These are phyloP conservation scores for Abscondita cerata DNA, from an alignment of 2,888 invertebrate genomes.

Conservation along the genomic window DNA sequence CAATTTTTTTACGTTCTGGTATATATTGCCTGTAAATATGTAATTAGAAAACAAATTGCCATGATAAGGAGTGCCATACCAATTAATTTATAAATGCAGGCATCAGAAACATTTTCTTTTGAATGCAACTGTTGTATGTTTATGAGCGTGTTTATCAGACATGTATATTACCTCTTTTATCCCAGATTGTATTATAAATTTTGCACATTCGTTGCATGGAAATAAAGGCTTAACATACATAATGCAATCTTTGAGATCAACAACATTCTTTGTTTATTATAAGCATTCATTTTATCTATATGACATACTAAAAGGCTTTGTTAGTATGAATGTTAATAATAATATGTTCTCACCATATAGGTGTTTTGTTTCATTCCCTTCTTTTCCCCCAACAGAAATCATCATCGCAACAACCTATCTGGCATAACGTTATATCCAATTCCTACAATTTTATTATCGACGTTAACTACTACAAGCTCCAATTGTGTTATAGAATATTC, in stretches of 20 bases:
- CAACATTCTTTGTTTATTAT: constrained; percentile 88
- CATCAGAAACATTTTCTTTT: constrained; percentile 82
- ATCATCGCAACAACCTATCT: constrained; percentile 85
- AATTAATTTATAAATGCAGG: constrained; percentile 74
- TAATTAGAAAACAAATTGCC: background rate
- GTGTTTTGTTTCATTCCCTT: too few relatives aligned
- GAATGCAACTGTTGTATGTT: constrained; percentile 75
- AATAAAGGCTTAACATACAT: constrained; percentile 92
- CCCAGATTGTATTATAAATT: constrained; percentile 93
- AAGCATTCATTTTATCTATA: constrained; percentile 97
- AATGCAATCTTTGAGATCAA: constrained; percentile 77
- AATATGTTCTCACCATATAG: too few relatives aligned
- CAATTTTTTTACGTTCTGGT: too few relatives aligned
- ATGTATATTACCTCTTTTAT: constrained; percentile 80
- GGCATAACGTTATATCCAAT: constrained; percentile 99
- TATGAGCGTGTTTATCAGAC: constrained; percentile 80
- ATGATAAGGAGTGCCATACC: constrained; percentile 59
- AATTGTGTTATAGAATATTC: constrained; percentile 93
- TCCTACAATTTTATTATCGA: constrained; percentile 86
- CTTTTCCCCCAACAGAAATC: constrained; percentile 88
- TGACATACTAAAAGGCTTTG: constrained; percentile 92
- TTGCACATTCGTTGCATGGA: constrained; percentile 98
- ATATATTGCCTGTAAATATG: constrained; percentile 68
- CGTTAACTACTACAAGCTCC: constrained; percentile 93
- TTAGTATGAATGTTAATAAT: too few relatives aligned